Evolutionary conservation across 2,113 vertebrate species (phyloP), one percentile per base, ranked within the genome.

Genomic region (Blennius ocellaris): DNA sequence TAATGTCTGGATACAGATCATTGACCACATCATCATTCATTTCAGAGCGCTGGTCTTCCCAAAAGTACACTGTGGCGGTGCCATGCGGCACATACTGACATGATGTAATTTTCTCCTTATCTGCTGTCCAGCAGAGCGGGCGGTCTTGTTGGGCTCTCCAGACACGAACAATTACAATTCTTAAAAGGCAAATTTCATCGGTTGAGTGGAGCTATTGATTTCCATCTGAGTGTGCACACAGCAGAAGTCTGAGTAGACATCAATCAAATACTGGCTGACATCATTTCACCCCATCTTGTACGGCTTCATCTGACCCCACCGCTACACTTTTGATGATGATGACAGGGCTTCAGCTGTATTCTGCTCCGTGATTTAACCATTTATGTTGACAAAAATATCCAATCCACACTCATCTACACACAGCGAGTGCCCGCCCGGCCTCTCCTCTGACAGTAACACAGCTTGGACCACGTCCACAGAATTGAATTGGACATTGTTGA

Each of bases 201-300:
- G 48, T 71, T 76, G 73, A 79, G 78, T 76, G 73, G 72, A 80
- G 80, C 61, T 84, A 88, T 88, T 85, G 86, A 87, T 89, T 87
- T 79, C 80, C 69, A 85, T 86, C 61, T 78, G 71, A 84, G 83
- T 73, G 78, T 68, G 59, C 67, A 67, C 73, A 82, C 73, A 80
- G 36, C 55, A 73, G 70, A 86, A 59, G 72, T 75, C 78, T 73
- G 58, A 75, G 58, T 59, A 54, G 77, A 81, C 81, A 81, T 77
- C 53, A 69, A 77, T 87, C 76, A 85, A 73, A 84, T 52, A 52
- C 48, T 36, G 70, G 73, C 77, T 84, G 82, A 84, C 78, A 85
- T 82, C 51, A 66, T 80, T 76, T 80, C 60, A 76, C 53, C 67
- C 41, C 53, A 59, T 58, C 54, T 52, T 55, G 52, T 49, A 55